phyloP scores from a whole-genome alignment of 1,140 invertebrate species.

The Drosophila quadrilineata region DNA sequence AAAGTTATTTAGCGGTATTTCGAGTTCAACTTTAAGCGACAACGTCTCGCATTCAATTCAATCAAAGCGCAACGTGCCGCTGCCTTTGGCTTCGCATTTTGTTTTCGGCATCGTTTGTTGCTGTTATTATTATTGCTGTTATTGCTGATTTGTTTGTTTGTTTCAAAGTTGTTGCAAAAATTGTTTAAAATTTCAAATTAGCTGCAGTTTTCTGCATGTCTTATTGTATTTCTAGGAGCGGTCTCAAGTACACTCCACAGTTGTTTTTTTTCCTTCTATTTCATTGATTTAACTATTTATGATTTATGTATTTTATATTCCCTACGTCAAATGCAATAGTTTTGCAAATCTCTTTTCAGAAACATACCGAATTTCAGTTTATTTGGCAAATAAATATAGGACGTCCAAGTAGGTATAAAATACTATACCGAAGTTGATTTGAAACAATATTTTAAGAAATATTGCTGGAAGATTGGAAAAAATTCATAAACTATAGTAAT shows the following conservation, averaged over 20 bases:
- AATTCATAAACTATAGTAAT: no score
- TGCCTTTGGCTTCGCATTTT: slow-evolving; percentile 56
- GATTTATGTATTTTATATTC: slow-evolving; percentile 3
- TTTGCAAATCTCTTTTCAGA: no score
- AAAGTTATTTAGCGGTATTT: slow-evolving; percentile 32
- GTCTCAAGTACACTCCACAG: no score
- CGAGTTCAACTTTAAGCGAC: slow-evolving; percentile 26
- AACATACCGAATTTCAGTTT: no score
- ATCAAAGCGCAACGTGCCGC: slow-evolving; percentile 71
- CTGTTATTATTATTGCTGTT: slow-evolving; percentile 15
- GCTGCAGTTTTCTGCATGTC: slow-evolving; percentile 57
- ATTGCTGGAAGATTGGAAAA: no score
- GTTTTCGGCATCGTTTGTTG: slow-evolving; percentile 76
- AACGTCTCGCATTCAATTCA: slow-evolving; percentile 70
- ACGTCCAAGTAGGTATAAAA: no score
- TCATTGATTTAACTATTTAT: slow-evolving; percentile 28
- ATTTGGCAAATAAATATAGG: no score
- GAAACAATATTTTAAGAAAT: no score
- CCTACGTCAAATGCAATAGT: no score
- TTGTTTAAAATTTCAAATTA: slow-evolving; percentile 76
- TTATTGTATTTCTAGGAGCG: slow-evolving; percentile 53
- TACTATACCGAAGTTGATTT: no score
- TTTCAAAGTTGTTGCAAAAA: slow-evolving; percentile 46
- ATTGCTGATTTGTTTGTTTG: no score
- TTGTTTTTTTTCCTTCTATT: no score